phyloP scores from a whole-genome alignment of 1,140 invertebrate species.

The Sycophila sp. region DNA sequence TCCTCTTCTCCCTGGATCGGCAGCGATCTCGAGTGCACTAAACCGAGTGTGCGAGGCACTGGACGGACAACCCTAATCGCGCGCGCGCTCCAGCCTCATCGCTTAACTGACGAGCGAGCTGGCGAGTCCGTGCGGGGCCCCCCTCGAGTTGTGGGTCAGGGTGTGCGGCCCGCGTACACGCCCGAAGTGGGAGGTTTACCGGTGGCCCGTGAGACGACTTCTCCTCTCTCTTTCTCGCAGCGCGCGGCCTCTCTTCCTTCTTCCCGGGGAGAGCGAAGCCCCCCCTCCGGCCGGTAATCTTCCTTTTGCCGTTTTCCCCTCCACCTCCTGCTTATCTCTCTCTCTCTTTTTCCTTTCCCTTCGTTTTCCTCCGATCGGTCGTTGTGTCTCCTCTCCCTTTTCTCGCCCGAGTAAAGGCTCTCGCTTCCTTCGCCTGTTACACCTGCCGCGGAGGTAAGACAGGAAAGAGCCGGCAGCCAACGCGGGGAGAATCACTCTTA shows the following conservation, averaged over 20 bases:
- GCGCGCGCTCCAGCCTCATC: conserved; percentile 28
- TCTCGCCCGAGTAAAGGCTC: neutral
- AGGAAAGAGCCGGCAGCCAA: conserved; percentile 37
- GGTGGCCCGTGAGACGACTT: neutral
- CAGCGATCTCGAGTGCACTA: too few species aligned
- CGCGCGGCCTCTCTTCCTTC: neutral
- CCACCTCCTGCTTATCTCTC: conserved; percentile 4
- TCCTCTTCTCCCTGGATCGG: neutral
- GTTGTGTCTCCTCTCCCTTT: neutral
- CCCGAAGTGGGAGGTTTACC: conserved; percentile 20
- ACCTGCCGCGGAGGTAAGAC: conserved; percentile 16
- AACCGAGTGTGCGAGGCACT: neutral
- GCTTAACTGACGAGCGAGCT: conserved; percentile 2
- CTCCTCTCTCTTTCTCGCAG: neutral
- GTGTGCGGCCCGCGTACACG: conserved; percentile 28
- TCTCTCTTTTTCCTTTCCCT: conserved; percentile 18
- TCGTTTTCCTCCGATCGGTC: neutral
- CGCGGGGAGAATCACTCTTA: too few species aligned
- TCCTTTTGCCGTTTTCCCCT: conserved; percentile 41
- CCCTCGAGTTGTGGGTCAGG: conserved; percentile 37
- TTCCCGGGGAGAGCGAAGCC: too few species aligned
- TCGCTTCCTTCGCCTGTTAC: neutral
- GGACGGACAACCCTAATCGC: conserved; percentile 21
- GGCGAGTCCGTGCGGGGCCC: neutral
- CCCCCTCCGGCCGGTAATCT: neutral